Conservation (phyloP, 2,113 vertebrate genomes). For the Hydrochoerus hydrochaeris region DNA sequence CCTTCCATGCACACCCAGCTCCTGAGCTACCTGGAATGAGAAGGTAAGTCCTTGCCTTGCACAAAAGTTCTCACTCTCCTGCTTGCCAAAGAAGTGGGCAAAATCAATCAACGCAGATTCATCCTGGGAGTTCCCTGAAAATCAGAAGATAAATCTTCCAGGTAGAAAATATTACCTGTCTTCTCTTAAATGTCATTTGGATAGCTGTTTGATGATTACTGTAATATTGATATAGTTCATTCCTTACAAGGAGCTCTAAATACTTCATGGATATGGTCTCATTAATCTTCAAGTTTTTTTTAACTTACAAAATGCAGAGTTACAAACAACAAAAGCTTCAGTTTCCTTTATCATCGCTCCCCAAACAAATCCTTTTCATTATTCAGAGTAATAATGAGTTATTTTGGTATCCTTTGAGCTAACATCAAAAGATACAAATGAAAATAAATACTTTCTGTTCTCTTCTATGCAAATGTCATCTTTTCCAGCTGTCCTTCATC, state of each 20-base stretch:
- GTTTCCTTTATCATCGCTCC: neutral
- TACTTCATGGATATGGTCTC: constrained; percentile 46
- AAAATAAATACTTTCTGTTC: constrained; percentile 32
- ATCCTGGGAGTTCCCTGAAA: neutral
- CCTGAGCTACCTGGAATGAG: neutral
- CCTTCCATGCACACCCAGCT: neutral
- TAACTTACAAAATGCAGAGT: constrained; percentile 55
- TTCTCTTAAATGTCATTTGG: constrained; percentile 46
- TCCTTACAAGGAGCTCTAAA: constrained; percentile 47
- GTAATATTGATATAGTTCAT: constrained; percentile 54
- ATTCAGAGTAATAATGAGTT: constrained; percentile 43
- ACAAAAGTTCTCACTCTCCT: neutral
- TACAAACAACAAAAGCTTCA: constrained; percentile 50
- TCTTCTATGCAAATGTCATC: neutral
- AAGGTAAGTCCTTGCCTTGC: neutral
- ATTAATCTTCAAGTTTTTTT: constrained; percentile 63
- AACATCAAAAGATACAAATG: constrained; percentile 18
- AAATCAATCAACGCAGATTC: neutral
- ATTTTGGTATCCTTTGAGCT: constrained; percentile 5
- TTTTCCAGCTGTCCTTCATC: neutral
- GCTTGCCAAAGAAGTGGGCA: neutral
- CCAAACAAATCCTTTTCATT: constrained; percentile 44
- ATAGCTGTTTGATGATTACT: constrained; percentile 33
- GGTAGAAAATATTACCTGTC: constrained; percentile 30
- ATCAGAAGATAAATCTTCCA: constrained; percentile 17